These are phyloP conservation scores for Sinocyclocheilus grahami DNA, from an alignment of 2,113 vertebrate genomes.

Conservation along the genomic window DNA sequence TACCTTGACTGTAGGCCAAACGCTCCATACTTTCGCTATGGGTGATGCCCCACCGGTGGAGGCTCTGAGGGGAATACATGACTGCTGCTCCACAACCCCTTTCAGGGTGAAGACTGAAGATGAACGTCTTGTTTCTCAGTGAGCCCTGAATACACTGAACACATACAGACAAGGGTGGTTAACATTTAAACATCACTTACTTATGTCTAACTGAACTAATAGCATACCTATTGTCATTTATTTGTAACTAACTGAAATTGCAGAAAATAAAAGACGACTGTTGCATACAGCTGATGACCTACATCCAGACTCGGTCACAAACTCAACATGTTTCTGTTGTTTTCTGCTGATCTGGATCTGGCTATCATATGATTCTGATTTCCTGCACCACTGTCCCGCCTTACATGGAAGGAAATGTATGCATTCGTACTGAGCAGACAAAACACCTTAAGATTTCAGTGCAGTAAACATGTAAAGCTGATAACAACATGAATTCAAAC, in stretches of 20 bases:
- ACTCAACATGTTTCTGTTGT: slow-evolving; percentile 23
- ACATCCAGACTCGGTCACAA: neutral
- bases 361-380: slow-evolving; percentile 60
- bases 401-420: slow-evolving; percentile 28
- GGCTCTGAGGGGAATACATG: slow-evolving; percentile 82
- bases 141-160: neutral
- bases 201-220: neutral
- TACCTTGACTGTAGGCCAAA: slow-evolving; percentile 79
- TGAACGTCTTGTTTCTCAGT: neutral
- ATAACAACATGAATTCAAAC: slow-evolving; percentile 23
- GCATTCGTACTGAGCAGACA: neutral
- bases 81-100: neutral
- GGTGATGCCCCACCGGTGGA: slow-evolving; percentile 80
- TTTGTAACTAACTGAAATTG: neutral
- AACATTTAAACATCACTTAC: neutral
- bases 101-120: neutral
- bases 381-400: slow-evolving; percentile 47
- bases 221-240: neutral
- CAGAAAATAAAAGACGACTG: neutral
- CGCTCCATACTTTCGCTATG: slow-evolving; percentile 81
- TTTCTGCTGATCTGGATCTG: slow-evolving; percentile 38
- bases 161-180: neutral
- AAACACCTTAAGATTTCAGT: neutral
- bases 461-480: neutral
- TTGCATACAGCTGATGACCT: slow-evolving; percentile 6